Evolutionary conservation across 2,888 invertebrate genomes (phyloP), one percentile per base, ranked within the genome.

Genomic region (Stratiomys singularior): DNA sequence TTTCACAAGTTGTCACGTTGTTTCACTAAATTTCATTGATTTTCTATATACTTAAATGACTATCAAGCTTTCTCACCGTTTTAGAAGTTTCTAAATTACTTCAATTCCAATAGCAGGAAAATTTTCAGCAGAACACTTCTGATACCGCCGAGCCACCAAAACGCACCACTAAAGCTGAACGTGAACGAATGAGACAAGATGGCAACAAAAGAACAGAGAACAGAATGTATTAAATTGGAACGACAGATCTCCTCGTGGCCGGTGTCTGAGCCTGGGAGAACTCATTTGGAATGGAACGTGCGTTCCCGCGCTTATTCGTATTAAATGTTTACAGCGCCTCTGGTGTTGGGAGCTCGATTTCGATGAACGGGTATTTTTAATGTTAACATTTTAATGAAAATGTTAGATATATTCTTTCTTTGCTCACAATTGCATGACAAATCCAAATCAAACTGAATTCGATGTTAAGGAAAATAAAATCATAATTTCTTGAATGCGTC

Each of bases 181-280:
- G 23, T 11, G 21, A 60, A 30, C 64, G 64, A 64, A 15, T 30
- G 64, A 64, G 64, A 69, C 69, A 46, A 47, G 46, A 69, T 46
- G 69, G 46, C 46, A 46, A 69, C 46, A 69, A 46, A 69, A 69
- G 58, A 28, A 58, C 60, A 60, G 58, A 58, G 27, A 13, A 74
- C 23, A 44, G 58, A 30, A 71, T 11, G 15, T 9, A 9, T 4
- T 13, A 11, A 67, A 67, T 56, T 27, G 56, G 47, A 47, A 72
- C 52, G 52, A 71, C 71, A 71, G 52, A 47, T 25, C 71, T 1
- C 66, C 66, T 66, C 66, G 66, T 66, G 66, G 66, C 66, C 63
- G 52, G 18, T n/a, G 52, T 52, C 15, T 13, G n/a, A 27, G 63
- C 37, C 30, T 11, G 13, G 37, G 37, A 18, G n/a, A 30, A 66